Conservation (phyloP, 2,797 vertebrate genomes). For the Todus mexicanus region DNA sequence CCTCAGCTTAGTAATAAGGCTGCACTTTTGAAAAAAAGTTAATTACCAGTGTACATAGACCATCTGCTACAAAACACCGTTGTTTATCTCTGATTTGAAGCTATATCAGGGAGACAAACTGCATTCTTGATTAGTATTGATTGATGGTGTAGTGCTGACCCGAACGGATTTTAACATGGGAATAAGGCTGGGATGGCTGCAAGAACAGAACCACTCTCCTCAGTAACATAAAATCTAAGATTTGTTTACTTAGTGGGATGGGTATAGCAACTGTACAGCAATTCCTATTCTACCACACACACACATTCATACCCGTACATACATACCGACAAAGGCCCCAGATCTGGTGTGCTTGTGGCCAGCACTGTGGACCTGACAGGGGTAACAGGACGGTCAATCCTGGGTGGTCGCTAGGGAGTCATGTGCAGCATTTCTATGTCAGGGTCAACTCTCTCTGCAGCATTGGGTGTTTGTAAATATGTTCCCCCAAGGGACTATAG, state of each 20-base stretch:
- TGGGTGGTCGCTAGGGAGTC: neutral
- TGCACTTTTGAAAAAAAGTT: neutral
- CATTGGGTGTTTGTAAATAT: neutral
- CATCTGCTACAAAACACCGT: neutral
- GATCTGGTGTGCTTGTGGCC: neutral
- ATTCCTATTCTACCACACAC: neutral
- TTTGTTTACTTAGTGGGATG: neutral
- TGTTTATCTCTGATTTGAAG: slow-evolving; percentile 10
- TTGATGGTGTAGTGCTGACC: neutral
- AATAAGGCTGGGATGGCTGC: neutral
- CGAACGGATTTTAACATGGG: neutral
- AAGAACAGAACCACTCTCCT: neutral
- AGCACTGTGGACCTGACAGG: neutral
- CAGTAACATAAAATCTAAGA: neutral
- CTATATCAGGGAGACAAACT: neutral
- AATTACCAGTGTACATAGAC: neutral
- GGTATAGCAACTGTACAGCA: neutral
- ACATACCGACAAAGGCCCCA: neutral
- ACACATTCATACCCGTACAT: neutral
- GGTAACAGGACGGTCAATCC: neutral
- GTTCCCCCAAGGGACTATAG: neutral
- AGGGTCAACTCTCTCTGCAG: neutral
- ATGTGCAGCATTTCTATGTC: neutral
- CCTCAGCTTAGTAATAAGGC: neutral
- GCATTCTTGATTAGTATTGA: slow-evolving; percentile 30